A percentile compares a stretch with the other conserved stretches of the same genome.
phyloP scores from a whole-genome alignment of 2,888 invertebrate genomes.

The Amorpha juglandis region DNA sequence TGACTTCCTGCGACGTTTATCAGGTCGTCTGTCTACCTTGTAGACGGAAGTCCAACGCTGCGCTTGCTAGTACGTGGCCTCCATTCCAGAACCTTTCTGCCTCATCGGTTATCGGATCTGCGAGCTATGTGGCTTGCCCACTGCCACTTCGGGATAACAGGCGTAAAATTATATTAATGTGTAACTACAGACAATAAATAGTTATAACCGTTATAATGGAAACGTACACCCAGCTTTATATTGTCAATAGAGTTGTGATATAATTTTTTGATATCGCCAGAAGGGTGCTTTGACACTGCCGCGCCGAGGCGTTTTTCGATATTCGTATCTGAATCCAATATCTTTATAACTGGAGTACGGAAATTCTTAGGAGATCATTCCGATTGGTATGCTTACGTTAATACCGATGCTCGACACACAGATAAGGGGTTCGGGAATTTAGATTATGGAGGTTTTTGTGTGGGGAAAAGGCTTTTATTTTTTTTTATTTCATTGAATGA shows the following conservation, averaged over 20 bases:
- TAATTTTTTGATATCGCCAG: constrained; percentile 71
- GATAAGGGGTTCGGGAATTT: constrained; percentile 11
- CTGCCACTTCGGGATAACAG: no score
- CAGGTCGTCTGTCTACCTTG: no score
- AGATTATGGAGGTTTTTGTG: neutral
- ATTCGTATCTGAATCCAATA: constrained; percentile 76
- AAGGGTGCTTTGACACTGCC: constrained; percentile 67
- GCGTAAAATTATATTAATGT: no score
- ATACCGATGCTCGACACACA: constrained; percentile 34
- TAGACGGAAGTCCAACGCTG: no score
- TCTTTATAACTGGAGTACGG: constrained; percentile 48
- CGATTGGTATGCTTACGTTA: constrained; percentile 59
- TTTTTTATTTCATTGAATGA: no score
- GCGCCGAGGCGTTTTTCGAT: constrained; percentile 61
- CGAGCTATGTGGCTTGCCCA: no score
- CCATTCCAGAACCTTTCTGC: no score
- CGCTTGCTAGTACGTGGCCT: no score
- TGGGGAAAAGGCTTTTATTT: no score
- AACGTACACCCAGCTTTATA: constrained; percentile 38
- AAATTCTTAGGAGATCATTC: constrained; percentile 49
- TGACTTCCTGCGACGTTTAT: no score
- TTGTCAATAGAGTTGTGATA: constrained; percentile 74
- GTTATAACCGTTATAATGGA: constrained; percentile 19
- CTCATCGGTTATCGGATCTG: no score
- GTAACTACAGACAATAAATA: no score